Base-by-base conservation (phyloP, 2,888 invertebrate genomes). In the Empis livida region DNA sequence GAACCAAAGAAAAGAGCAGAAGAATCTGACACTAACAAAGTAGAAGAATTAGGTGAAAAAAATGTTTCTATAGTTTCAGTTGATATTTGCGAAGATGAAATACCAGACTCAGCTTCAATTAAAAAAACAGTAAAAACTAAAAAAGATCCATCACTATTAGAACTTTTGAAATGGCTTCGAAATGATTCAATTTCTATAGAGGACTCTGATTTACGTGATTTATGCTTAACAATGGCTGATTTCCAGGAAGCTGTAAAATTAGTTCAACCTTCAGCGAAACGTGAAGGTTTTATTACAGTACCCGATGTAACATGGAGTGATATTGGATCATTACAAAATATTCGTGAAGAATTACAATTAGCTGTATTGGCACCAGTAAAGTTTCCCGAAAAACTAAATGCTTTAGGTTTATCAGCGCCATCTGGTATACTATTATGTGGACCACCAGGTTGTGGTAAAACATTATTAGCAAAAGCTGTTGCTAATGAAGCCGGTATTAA, bases 401-500 rank as follows among this genome's bases (percentile, higher is more conserved):
- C 78, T 42, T 74, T 95, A 44, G 93, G 93, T 1, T 68, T 96
- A 46, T 76, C 76, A 38, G 76, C 82, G 9, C 85, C 95, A 0
- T 86, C 91, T 46, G 97, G 97, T 35, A 84, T 99, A 5, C 69
- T 99, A 49, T 73, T 99, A 3, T 96, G 93, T 66, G 97, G 99
- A 0, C 99, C 99, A 8, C 97, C 97, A 6, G 97, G 97, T 46
- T 90, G 90, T 63, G 90, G 90, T 43, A 99, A 99, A 73, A 99
- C 99, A 0, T 73, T 99, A 27, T 70, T 99, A 45, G 99, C 97
- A 2, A 99, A 99, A 74, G 99, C 97, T 20, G 84, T 99, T 37
- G 97, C 99, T 1, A 97, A 97, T 71, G 97, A 99, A 71, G 93
- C 96, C 37, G 95, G 95, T 31, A 90, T 99, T 38, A 99, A 97